Conservation (phyloP, 2,797 vertebrate genomes). For the Chelidonichthys spinosus region DNA sequence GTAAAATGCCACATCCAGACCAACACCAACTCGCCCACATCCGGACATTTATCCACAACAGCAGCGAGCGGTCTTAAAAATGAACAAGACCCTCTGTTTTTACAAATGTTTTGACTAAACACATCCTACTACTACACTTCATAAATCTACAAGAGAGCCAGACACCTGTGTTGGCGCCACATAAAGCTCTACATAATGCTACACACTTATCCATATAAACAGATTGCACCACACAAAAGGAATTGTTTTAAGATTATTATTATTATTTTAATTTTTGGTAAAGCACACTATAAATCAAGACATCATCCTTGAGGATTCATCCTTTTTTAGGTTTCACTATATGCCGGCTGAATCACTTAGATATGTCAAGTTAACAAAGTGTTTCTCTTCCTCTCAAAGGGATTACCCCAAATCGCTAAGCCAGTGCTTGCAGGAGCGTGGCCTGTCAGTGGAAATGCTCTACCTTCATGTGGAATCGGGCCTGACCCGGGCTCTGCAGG, state of each 20-base stretch:
- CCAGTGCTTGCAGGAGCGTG: slow-evolving; percentile 85
- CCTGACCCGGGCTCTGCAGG: slow-evolving; percentile 85
- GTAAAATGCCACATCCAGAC: background rate
- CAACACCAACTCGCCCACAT: background rate
- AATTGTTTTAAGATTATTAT: background rate
- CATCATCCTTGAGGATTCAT: slow-evolving; percentile 27
- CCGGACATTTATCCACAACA: background rate
- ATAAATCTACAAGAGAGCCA: slow-evolving; percentile 1
- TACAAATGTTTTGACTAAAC: slow-evolving; percentile 1
- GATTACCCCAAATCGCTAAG: slow-evolving; percentile 87
- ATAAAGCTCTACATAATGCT: slow-evolving; percentile 3
- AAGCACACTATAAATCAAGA: slow-evolving; percentile 25
- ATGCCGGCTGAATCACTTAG: slow-evolving; percentile 47
- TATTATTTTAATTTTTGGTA: slow-evolving; percentile 24
- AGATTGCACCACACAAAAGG: slow-evolving; percentile 7
- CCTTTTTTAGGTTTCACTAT: slow-evolving; percentile 38
- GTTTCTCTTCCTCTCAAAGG: slow-evolving; percentile 87
- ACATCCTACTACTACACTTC: slow-evolving; percentile 13
- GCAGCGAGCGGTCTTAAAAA: background rate
- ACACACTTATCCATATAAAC: background rate
- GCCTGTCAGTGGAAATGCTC: slow-evolving; percentile 88
- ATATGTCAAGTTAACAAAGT: slow-evolving; percentile 78
- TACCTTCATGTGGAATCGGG: slow-evolving; percentile 83
- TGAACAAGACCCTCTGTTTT: background rate
- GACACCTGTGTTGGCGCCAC: background rate